These are phyloP conservation scores for Penaeus japonicus DNA, from an alignment of 1,140 invertebrate species.

Conservation along the genomic window DNA sequence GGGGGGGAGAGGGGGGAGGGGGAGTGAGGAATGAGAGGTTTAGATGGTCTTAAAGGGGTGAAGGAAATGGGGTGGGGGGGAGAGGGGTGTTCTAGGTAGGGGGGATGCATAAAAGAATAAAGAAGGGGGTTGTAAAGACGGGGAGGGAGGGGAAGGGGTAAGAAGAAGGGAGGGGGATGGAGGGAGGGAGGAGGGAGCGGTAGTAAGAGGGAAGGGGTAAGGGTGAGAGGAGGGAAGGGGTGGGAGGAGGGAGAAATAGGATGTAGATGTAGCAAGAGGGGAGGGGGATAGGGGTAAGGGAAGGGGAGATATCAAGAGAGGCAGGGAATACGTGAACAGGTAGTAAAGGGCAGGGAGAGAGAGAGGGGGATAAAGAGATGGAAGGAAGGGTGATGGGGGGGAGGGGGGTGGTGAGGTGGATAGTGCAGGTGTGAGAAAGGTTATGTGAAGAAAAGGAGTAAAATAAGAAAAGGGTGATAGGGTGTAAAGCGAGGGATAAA, in stretches of 20 bases:
- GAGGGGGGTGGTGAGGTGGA: too few species aligned
- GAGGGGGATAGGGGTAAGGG: background rate
- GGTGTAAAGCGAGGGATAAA: too few species aligned
- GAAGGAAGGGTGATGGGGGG: background rate
- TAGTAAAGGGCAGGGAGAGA: too few species aligned
- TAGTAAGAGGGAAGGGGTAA: background rate
- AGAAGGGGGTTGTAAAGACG: background rate
- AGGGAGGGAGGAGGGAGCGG: background rate
- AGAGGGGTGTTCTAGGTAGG: background rate
- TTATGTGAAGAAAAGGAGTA: too few species aligned
- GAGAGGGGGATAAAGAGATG: background rate
- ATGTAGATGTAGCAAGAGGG: background rate
- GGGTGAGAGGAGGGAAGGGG: background rate
- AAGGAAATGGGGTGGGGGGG: background rate
- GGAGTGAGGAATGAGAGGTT: background rate
- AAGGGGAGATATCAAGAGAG: background rate
- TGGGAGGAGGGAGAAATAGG: background rate
- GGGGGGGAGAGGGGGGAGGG: background rate
- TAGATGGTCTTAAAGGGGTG: background rate
- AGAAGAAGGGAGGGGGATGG: background rate
- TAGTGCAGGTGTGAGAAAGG: too few species aligned
- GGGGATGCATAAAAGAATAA: background rate
- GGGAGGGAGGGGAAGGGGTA: background rate
- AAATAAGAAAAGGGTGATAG: too few species aligned
- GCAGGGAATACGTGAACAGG: background rate